These are phyloP conservation scores for Philereme transversata DNA, from an alignment of 2,888 invertebrate genomes.

Conservation along the genomic window DNA sequence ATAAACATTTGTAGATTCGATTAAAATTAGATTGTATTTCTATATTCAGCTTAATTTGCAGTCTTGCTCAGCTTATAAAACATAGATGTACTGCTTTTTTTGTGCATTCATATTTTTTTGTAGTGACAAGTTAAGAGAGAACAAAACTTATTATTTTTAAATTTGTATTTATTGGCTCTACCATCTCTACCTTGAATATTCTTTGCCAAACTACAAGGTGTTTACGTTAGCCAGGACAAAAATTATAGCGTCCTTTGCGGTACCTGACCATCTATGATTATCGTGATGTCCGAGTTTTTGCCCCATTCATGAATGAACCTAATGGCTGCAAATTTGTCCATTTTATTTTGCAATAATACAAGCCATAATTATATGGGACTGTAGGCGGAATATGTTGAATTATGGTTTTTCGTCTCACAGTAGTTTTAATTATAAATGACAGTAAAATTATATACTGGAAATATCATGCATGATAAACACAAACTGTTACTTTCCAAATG, in stretches of 20 bases:
- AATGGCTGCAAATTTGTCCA: slow-evolving; percentile 60
- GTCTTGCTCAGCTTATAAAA: too few relatives aligned
- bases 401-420: slow-evolving; percentile 9
- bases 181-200: slow-evolving; percentile 35
- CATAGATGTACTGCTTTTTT: too few relatives aligned
- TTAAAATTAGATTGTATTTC: too few relatives aligned
- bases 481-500: too few relatives aligned
- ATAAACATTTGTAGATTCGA: too few relatives aligned
- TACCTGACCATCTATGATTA: slow-evolving; percentile 69
- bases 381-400: neutral
- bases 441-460: slow-evolving; percentile 7
- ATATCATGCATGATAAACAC: neutral
- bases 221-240: slow-evolving; percentile 73
- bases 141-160: neutral
- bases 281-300: slow-evolving; percentile 66
- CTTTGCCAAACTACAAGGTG: slow-evolving; percentile 65
- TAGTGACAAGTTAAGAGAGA: too few relatives aligned
- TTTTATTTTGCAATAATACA: slow-evolving; percentile 51
- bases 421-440: slow-evolving; percentile 8
- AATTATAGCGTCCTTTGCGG: slow-evolving; percentile 68
- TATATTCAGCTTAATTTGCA: too few relatives aligned
- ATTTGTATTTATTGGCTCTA: neutral
- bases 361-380: slow-evolving; percentile 35
- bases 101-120: too few relatives aligned
- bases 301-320: slow-evolving; percentile 67